phyloP scores from a whole-genome alignment of 2,113 vertebrate genomes.

The Vombatus ursinus region DNA sequence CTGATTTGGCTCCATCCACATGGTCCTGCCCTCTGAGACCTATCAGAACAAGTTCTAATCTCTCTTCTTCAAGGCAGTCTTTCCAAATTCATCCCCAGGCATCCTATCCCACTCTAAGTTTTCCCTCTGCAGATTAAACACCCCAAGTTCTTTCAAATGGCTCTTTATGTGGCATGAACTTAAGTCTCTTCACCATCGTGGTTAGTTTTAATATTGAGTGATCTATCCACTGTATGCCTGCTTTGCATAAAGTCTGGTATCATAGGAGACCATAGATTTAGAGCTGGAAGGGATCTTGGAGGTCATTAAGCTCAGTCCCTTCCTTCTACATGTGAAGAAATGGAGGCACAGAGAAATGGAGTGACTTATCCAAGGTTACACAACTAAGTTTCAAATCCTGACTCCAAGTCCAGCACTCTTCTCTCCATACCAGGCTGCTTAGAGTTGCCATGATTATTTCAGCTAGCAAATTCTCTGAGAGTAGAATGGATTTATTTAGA shows the following conservation, averaged over 20 bases:
- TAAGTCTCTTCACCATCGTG: not conserved
- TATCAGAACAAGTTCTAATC: not conserved
- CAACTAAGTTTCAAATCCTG: not conserved
- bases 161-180: not conserved
- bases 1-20: not conserved
- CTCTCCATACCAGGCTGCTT: not conserved
- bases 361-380: not conserved
- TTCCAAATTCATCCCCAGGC: not conserved
- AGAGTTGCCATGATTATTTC: not conserved
- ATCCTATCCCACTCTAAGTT: not conserved
- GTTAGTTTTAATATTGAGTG: not conserved
- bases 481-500: not conserved
- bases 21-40: not conserved
- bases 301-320: not conserved
- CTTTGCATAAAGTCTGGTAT: not conserved
- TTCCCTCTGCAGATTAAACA: not conserved
- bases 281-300: not conserved
- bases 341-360: not conserved
- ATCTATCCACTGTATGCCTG: not conserved
- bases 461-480: not conserved
- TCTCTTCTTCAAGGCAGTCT: not conserved
- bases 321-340: not conserved
- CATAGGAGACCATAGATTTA: not conserved
- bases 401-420: not conserved
- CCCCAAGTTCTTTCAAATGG: not conserved